phyloP scores from a whole-genome alignment of 2,888 invertebrate species.

The Andrena dorsata region DNA sequence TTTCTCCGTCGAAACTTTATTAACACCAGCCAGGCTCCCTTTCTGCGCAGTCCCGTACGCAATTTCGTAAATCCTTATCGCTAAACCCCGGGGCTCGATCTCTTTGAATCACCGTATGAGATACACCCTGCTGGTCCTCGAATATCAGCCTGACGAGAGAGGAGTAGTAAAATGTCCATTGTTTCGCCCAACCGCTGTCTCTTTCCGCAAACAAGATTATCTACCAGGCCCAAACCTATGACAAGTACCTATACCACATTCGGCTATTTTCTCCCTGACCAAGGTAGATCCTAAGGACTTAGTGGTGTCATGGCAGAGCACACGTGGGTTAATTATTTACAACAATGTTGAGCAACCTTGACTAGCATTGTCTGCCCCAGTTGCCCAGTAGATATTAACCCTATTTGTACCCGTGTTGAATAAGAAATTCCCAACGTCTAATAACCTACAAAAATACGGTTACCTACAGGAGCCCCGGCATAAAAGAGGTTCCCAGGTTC shows the following conservation, averaged over 20 bases:
- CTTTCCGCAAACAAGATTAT: neutral
- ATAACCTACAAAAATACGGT: neutral
- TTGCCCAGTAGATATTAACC: no score
- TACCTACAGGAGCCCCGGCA: neutral
- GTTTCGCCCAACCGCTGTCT: conserved; percentile 22
- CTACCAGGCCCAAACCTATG: neutral
- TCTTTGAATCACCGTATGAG: conserved; percentile 62
- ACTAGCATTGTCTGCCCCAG: no score
- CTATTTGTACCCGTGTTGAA: no score
- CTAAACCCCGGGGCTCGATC: conserved; percentile 32
- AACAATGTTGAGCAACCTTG: neutral
- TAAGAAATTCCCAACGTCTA: neutral
- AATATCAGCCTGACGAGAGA: conserved; percentile 63
- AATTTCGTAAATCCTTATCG: conserved; percentile 45
- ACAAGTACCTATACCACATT: neutral
- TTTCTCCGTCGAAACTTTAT: conserved; percentile 27
- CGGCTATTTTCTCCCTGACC: neutral
- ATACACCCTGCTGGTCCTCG: conserved; percentile 62
- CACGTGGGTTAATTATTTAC: neutral
- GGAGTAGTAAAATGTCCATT: conserved; percentile 64
- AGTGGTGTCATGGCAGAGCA: no score
- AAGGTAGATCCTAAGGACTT: neutral
- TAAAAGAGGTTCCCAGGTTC: neutral
- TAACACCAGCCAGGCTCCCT: neutral
- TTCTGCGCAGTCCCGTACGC: neutral